A percentile compares a stretch with the other conserved stretches of the same genome.
Evolutionary conservation across 1,140 invertebrate genomes (phyloP).

Genomic region (Popillia japonica): DNA sequence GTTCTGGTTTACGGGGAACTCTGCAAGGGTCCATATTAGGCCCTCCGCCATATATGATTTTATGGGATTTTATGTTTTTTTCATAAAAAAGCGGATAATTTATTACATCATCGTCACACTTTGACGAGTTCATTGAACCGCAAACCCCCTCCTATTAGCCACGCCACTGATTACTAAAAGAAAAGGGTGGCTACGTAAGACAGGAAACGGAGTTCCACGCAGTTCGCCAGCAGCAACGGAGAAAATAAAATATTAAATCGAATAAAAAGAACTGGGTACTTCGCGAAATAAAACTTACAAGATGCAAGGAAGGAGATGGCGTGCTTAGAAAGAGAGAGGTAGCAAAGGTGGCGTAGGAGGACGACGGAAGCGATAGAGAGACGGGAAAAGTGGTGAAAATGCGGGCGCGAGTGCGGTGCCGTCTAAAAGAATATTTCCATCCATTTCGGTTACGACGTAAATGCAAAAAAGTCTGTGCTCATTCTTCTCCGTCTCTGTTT

Average conservation of each 20-base stretch:
- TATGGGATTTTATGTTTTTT: too few relatives aligned
- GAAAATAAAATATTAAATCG: slow-evolving; percentile 45
- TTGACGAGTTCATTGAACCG: too few relatives aligned
- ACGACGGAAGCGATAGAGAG: slow-evolving; percentile 21
- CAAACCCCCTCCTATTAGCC: background rate
- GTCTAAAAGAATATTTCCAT: slow-evolving; percentile 50
- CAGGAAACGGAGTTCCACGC: background rate
- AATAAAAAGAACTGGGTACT: slow-evolving; percentile 43
- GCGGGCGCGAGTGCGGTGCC: background rate
- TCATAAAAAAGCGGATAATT: too few relatives aligned
- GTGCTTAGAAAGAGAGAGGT: background rate
- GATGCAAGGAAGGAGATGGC: background rate
- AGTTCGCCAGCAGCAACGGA: slow-evolving; percentile 25
- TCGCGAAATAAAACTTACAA: slow-evolving; percentile 43
- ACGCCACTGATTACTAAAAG: slow-evolving; percentile 8
- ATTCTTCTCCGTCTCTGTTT: slow-evolving; percentile 2
- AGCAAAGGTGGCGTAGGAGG: too few relatives aligned
- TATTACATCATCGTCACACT: too few relatives aligned
- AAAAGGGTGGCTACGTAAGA: background rate
- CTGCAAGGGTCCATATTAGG: too few relatives aligned
- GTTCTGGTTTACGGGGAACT: too few relatives aligned
- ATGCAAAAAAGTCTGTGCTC: slow-evolving; percentile 52
- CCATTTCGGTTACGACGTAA: slow-evolving; percentile 55
- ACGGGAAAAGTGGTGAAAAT: background rate
- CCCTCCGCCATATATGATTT: too few relatives aligned